Evolutionary conservation across 1,140 invertebrate species (phyloP).

Genomic region (Drosophila subpulchrella): DNA sequence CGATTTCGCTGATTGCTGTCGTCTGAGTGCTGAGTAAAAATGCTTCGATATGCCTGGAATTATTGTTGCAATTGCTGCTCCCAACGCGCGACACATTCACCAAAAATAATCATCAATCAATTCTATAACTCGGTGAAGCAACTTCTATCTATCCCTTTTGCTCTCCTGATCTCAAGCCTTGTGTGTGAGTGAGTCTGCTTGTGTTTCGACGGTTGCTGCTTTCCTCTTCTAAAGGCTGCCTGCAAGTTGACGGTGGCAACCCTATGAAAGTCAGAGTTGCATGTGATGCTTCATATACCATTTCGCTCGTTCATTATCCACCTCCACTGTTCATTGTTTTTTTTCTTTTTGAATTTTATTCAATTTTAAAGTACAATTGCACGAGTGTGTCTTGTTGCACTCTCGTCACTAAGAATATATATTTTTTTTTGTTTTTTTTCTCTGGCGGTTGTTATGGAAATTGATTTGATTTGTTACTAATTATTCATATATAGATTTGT

Average conservation of each 20-base stretch:
- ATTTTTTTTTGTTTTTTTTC: constrained; percentile 22
- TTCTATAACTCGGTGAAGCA: constrained; percentile 6
- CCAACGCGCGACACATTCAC: constrained; percentile 58
- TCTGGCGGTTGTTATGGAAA: constrained; percentile 53
- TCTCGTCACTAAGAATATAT: constrained; percentile 42
- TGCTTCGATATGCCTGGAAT: constrained; percentile 81
- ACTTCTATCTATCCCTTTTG: not conserved
- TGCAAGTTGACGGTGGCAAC: constrained; percentile 28
- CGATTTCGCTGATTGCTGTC: constrained; percentile 58
- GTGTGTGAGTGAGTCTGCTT: constrained; percentile 33
- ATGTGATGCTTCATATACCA: constrained; percentile 14
- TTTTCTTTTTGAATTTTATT: constrained; percentile 68
- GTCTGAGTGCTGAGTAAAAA: constrained; percentile 55
- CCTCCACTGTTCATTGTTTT: constrained; percentile 23
- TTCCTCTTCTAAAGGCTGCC: constrained; percentile 16
- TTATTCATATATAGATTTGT: constrained; percentile 58
- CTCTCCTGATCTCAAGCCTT: constrained; percentile 1
- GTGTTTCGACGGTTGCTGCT: constrained; percentile 27
- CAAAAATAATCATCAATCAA: constrained; percentile 34
- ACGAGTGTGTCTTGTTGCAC: constrained; percentile 50
- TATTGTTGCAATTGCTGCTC: constrained; percentile 76
- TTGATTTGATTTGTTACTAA: constrained; percentile 63
- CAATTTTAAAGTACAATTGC: constrained; percentile 79
- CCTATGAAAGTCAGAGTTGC: constrained; percentile 22
- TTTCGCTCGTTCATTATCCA: constrained; percentile 18